Evolutionary conservation across 2,113 vertebrate species (phyloP).

Genomic region (Dicerorhinus sumatrensis): DNA sequence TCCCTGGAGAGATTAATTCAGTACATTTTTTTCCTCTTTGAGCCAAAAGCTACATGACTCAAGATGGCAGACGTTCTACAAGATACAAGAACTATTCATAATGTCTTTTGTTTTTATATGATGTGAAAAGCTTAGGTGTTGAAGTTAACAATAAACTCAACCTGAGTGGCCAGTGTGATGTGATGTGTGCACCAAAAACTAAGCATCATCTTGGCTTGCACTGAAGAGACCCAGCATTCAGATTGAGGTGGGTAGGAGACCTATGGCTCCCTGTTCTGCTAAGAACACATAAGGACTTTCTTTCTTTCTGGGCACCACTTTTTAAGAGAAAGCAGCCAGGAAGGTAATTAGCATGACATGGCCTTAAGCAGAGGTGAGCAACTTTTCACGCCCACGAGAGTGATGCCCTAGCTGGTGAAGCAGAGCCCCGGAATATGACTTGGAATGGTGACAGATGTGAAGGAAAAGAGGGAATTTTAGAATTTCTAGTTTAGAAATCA

Average conservation of each 20-base stretch:
- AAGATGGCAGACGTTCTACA: neutral
- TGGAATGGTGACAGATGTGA: neutral
- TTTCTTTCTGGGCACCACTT: neutral
- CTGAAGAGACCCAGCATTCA: neutral
- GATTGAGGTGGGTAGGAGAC: neutral
- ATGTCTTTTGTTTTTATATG: neutral
- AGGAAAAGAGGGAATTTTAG: neutral
- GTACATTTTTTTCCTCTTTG: neutral
- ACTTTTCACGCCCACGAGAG: neutral
- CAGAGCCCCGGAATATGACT: neutral
- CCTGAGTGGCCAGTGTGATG: neutral
- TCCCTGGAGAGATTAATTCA: slow-evolving; percentile 33
- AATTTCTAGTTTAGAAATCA: neutral
- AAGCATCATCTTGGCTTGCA: neutral
- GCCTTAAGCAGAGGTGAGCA: neutral
- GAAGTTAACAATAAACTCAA: neutral
- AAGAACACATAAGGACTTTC: neutral
- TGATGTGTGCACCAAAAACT: neutral
- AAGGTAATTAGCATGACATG: neutral
- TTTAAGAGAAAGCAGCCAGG: neutral
- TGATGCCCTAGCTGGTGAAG: neutral
- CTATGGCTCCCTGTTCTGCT: neutral
- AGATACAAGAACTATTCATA: neutral
- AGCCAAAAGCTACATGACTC: slow-evolving; percentile 40
- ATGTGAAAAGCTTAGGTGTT: neutral